Base-by-base conservation (phyloP, 37 sponge, comb jelly and placozoan genomes). In the Spongia lamella region DNA sequence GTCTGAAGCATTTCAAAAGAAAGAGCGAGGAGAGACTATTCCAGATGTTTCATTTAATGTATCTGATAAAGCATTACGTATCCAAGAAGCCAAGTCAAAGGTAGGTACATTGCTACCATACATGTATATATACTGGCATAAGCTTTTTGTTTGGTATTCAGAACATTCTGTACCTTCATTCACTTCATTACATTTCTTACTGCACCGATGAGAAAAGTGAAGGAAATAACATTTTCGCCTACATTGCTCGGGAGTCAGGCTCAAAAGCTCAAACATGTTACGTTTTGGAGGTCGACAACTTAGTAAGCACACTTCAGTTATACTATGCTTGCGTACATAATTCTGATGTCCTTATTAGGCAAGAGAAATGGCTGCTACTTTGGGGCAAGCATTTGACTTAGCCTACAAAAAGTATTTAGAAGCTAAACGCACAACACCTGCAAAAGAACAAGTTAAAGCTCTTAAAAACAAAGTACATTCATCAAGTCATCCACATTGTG, bases 371-470 rank as follows among this genome's bases (percentile, higher is more conserved):
- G 57, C 79, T 47, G 38, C 69, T 17, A 88, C 83, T 17, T 62
- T 88, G 24, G 88, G 88, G 24, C 83, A 88, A 57, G 88, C 88
- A 3, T 88, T 88, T 56, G 78, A 88, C 17, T 53, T 88, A 22
- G 88, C 88, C 16, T 88, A 66, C 58, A 70, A 77, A 40, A 56
- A 60, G 21, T 87, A 68, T 35, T 22, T 37, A 35, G 72, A 76
- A 55, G 71, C 70, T 0, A 73, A 80, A 54, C 51, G 58, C 22
- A 43, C 47, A 43, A 43, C 47, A 43, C 47, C 47, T 43, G 84
- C 84, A 1, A 57, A 66, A 60, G 66, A 75, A 54, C 54, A 49
- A 1, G 69, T 84, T 40, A 68, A 68, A 31, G 38, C 25, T 1
- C 56, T 74, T 15, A 84, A 68, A 39, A 58, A 17, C 30, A 65